Conservation (phyloP, 2,797 vertebrate species). For the Nasua narica region DNA sequence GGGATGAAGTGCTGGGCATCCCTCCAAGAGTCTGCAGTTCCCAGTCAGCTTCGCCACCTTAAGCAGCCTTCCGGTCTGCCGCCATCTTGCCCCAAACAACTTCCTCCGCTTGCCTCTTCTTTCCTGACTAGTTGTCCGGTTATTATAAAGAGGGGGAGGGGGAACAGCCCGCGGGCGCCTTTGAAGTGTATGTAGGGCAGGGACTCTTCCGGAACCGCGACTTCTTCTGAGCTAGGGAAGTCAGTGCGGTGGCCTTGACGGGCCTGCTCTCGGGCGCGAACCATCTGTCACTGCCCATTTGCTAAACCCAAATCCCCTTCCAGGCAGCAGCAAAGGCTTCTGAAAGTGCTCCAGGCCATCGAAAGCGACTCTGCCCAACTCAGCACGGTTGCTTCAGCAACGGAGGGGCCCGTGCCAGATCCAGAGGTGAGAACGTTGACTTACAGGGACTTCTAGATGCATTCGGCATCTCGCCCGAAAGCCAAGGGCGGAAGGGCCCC, state of each 20-base stretch:
- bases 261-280: neutral
- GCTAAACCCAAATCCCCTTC: slow-evolving; percentile 69
- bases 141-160: neutral
- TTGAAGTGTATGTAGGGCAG: neutral
- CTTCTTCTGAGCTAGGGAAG: neutral
- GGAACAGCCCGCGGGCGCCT: rapidly evolving
- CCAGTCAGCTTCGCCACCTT: neutral
- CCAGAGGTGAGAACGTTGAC: slow-evolving; percentile 31
- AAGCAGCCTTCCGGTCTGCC: neutral
- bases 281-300: neutral
- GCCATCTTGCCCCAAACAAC: neutral
- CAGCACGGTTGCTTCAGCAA: neutral
- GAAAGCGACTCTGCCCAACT: slow-evolving; percentile 77
- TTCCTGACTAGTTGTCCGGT: neutral
- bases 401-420: slow-evolving; percentile 48
- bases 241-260: neutral
- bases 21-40: neutral
- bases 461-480: rapidly evolving
- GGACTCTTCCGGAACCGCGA: neutral
- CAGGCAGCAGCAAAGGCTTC: slow-evolving; percentile 91
- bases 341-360: slow-evolving; percentile 85
- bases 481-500: too few species aligned
- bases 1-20: neutral
- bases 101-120: neutral
- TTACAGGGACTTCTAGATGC: rapidly evolving